These are phyloP conservation scores for Chaetodon auriga DNA, from an alignment of 2,113 vertebrate genomes.

Conservation along the genomic window DNA sequence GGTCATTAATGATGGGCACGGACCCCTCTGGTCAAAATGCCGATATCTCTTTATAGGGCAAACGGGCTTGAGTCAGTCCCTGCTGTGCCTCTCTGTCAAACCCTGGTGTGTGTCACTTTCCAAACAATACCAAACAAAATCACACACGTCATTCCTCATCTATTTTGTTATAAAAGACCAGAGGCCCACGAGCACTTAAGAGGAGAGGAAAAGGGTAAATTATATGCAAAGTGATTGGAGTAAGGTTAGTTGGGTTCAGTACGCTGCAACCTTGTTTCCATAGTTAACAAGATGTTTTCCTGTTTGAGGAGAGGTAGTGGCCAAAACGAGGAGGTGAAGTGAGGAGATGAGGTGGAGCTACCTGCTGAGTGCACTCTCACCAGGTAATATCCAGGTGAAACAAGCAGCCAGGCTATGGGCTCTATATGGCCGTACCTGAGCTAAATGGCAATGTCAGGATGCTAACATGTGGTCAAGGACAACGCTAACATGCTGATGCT, in stretches of 20 bases:
- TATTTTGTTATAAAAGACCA: slow-evolving; percentile 44
- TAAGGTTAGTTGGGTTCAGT: slow-evolving; percentile 20
- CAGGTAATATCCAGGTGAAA: not conserved
- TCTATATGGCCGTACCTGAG: not conserved
- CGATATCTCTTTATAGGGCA: slow-evolving; percentile 75
- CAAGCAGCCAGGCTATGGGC: not conserved
- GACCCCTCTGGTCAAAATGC: slow-evolving; percentile 76
- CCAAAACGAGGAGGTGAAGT: slow-evolving; percentile 8
- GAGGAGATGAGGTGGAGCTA: not conserved
- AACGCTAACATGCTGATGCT: not conserved
- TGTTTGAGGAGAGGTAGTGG: slow-evolving; percentile 7
- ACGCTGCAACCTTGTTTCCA: slow-evolving; percentile 23
- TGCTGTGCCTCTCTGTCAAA: slow-evolving; percentile 69
- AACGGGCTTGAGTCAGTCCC: slow-evolving; percentile 63
- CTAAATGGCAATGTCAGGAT: not conserved
- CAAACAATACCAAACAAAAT: slow-evolving; percentile 68
- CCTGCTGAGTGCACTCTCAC: not conserved
- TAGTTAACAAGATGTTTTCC: slow-evolving; percentile 2
- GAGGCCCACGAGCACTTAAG: slow-evolving; percentile 11
- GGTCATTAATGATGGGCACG: slow-evolving; percentile 81
- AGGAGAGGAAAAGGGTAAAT: slow-evolving; percentile 51
- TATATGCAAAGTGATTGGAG: slow-evolving; percentile 47
- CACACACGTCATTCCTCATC: slow-evolving; percentile 41
- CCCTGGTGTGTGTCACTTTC: slow-evolving; percentile 50
- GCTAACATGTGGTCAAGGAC: not conserved